phyloP scores from a whole-genome alignment of 1,140 invertebrate genomes.

The Orussus abietinus region DNA sequence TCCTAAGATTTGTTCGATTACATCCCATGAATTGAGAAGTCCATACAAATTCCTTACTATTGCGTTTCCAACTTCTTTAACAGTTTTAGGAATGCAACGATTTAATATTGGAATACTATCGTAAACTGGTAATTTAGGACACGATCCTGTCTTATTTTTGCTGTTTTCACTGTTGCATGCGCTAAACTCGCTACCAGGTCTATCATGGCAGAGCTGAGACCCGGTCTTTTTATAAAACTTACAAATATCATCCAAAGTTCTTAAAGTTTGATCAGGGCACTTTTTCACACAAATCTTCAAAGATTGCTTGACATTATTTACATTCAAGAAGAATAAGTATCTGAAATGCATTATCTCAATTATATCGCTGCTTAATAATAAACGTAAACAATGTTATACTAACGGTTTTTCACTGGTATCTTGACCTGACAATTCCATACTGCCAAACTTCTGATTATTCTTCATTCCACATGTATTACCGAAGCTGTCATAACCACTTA shows the following conservation, averaged over 20 bases:
- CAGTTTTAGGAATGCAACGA: slow-evolving; percentile 75
- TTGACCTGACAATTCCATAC: slow-evolving; percentile 72
- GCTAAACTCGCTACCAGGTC: slow-evolving; percentile 39
- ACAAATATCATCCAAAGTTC: slow-evolving; percentile 64
- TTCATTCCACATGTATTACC: slow-evolving; percentile 91
- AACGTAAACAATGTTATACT: slow-evolving; percentile 25
- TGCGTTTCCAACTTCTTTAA: slow-evolving; percentile 59
- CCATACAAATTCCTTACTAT: slow-evolving; percentile 72
- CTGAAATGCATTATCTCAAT: slow-evolving; percentile 43
- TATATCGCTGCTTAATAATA: slow-evolving; percentile 6
- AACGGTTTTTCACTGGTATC: slow-evolving; percentile 75
- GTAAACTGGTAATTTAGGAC: slow-evolving; percentile 69
- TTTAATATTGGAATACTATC: slow-evolving; percentile 76
- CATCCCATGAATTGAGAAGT: slow-evolving; percentile 81
- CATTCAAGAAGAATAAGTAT: slow-evolving; percentile 81
- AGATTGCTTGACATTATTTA: slow-evolving; percentile 69
- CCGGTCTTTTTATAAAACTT: slow-evolving; percentile 71
- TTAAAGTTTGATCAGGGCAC: slow-evolving; percentile 72
- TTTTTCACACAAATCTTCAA: slow-evolving; percentile 86
- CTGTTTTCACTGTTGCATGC: slow-evolving; percentile 47
- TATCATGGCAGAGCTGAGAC: slow-evolving; percentile 72
- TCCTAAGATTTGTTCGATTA: slow-evolving; percentile 79
- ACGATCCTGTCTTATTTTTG: slow-evolving; percentile 64
- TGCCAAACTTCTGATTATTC: slow-evolving; percentile 69
- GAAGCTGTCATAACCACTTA: slow-evolving; percentile 93